A percentile compares a stretch with the other conserved stretches of the same genome.
Evolutionary conservation across 2,113 vertebrate species (phyloP).

Genomic region (Micronisus gabar): DNA sequence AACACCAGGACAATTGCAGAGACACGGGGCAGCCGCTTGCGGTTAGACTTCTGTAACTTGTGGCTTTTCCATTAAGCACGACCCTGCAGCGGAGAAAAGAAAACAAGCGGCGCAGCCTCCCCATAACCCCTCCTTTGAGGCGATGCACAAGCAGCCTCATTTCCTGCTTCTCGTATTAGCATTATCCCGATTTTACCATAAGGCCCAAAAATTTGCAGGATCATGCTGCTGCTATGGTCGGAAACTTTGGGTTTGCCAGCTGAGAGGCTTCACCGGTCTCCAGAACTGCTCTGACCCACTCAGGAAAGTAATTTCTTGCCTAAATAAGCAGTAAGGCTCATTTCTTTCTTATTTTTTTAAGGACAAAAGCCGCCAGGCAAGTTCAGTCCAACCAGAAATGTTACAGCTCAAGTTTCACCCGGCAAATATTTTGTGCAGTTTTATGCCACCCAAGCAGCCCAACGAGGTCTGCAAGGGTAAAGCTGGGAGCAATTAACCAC

Average conservation of each 20-base stretch:
- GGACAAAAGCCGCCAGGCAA: background rate
- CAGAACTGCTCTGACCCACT: accelerated
- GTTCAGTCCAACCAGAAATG: background rate
- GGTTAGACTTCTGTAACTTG: background rate
- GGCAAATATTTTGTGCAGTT: accelerated
- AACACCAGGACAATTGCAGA: accelerated
- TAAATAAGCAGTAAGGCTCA: accelerated
- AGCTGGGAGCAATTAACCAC: background rate
- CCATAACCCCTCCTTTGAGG: background rate
- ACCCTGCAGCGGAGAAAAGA: background rate
- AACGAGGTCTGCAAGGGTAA: accelerated
- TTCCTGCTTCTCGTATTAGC: background rate
- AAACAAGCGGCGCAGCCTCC: background rate
- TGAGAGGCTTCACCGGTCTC: background rate
- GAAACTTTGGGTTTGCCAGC: background rate
- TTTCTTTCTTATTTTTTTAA: background rate
- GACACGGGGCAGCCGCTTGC: background rate
- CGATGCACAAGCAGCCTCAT: background rate
- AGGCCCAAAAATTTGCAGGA: background rate
- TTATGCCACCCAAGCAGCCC: background rate
- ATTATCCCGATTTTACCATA: background rate
- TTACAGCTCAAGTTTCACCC: background rate
- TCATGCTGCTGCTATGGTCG: background rate
- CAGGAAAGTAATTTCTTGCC: background rate
- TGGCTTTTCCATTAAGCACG: background rate